A percentile compares a stretch with the other conserved stretches of the same genome.
phyloP scores from a whole-genome alignment of 2,888 invertebrate genomes.

The Diaphora mendica region DNA sequence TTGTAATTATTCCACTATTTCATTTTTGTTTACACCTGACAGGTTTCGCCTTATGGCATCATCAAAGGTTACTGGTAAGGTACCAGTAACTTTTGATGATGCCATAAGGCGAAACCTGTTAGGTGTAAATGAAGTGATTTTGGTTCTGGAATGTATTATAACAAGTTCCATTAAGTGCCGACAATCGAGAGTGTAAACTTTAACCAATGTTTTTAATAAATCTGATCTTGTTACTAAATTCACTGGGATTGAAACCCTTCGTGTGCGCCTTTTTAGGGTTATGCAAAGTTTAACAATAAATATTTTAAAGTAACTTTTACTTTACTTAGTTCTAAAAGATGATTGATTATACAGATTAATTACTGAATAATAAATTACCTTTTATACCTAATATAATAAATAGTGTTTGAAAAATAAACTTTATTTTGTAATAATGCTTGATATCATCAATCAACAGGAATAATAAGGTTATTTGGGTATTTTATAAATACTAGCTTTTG shows the following conservation, averaged over 20 bases:
- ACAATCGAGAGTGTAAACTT: too few species aligned
- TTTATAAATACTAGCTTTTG: too few species aligned
- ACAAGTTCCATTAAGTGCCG: too few species aligned
- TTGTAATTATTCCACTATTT: too few species aligned
- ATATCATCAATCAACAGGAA: neutral
- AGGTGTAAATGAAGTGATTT: too few species aligned
- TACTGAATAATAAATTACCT: neutral
- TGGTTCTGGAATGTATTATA: too few species aligned
- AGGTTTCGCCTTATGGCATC: too few species aligned
- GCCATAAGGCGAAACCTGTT: too few species aligned
- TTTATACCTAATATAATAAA: neutral
- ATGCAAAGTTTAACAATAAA: neutral
- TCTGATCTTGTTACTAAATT: neutral
- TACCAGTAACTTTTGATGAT: too few species aligned
- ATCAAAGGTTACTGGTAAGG: too few species aligned
- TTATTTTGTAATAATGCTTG: neutral
- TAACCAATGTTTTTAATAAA: neutral
- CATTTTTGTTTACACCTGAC: too few species aligned
- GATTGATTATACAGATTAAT: neutral
- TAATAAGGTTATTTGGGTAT: neutral
- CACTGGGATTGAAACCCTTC: neutral
- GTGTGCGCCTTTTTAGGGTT: neutral
- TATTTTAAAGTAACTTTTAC: neutral
- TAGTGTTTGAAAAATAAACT: neutral
- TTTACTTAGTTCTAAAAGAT: neutral